Conservation (phyloP, 1,140 invertebrate genomes). For the Zaprionus ghesquierei region DNA sequence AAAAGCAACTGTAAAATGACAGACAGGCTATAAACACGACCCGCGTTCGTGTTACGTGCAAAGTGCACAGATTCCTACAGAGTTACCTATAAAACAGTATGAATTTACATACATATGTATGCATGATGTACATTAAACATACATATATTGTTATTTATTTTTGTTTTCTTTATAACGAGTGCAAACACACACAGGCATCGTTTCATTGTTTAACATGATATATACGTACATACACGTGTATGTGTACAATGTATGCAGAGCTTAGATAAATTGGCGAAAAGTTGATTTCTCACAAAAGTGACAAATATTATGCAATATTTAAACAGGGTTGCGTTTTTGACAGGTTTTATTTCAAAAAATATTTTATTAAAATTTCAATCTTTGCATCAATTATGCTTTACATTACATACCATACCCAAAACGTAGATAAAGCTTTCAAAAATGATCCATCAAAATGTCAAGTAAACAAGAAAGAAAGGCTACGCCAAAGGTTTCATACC, state of each 20-base stretch:
- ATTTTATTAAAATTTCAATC: too few relatives aligned
- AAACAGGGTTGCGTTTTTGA: too few relatives aligned
- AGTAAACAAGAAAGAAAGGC: too few relatives aligned
- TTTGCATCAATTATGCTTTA: too few relatives aligned
- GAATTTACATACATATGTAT: slow-evolving; percentile 1
- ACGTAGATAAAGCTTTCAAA: too few relatives aligned
- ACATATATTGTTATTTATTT: slow-evolving; percentile 5
- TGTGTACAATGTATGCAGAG: not conserved
- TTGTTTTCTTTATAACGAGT: slow-evolving; percentile 21
- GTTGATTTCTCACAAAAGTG: slow-evolving; percentile 13
- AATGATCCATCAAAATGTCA: too few relatives aligned
- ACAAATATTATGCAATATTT: not conserved
- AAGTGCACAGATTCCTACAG: slow-evolving; percentile 37
- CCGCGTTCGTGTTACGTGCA: slow-evolving; percentile 39
- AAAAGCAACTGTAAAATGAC: slow-evolving; percentile 45
- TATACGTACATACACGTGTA: not conserved
- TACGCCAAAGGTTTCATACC: too few relatives aligned
- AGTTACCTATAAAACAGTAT: slow-evolving; percentile 5
- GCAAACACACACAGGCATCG: slow-evolving; percentile 1
- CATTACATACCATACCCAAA: too few relatives aligned
- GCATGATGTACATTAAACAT: not conserved
- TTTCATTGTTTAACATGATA: slow-evolving; percentile 11
- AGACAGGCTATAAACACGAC: slow-evolving; percentile 41
- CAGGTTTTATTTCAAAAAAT: too few relatives aligned
- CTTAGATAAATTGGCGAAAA: slow-evolving; percentile 19